Evolutionary conservation across 2,888 invertebrate species (phyloP).

Genomic region (Beris morrisii): DNA sequence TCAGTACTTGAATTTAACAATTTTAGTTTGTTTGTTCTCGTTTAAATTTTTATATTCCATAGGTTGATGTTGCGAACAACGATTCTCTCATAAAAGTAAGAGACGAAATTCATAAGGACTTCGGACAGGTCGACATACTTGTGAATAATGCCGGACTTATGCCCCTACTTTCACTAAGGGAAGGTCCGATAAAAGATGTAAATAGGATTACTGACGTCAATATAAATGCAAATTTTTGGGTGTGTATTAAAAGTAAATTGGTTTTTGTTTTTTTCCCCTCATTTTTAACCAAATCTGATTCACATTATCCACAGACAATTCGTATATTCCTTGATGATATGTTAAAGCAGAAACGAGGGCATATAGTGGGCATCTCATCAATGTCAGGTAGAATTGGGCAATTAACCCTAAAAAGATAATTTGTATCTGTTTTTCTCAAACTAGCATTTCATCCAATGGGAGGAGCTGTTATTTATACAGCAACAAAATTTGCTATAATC

Average conservation of each 20-base stretch:
- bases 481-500: constrained; percentile 57
- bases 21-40: too few species aligned
- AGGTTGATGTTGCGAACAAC: constrained; percentile 56
- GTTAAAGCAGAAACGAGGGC: constrained; percentile 55
- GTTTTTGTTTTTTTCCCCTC: not conserved
- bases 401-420: not conserved
- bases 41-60: not conserved
- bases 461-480: constrained; percentile 47
- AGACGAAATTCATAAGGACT: constrained; percentile 50
- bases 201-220: constrained; percentile 56
- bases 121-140: constrained; percentile 56
- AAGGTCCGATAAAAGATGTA: constrained; percentile 54
- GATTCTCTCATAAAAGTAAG: constrained; percentile 51
- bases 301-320: constrained; percentile 48
- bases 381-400: constrained; percentile 47
- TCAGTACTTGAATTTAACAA: too few species aligned
- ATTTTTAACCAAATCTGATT: not conserved
- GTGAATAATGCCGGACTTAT: constrained; percentile 58
- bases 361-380: constrained; percentile 57
- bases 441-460: constrained; percentile 38
- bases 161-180: constrained; percentile 53
- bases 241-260: constrained; percentile 40
- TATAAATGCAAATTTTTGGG: constrained; percentile 56
- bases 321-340: constrained; percentile 56
- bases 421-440: not conserved